These are phyloP conservation scores for Chaetura pelagica DNA, from an alignment of 2,113 vertebrate species.

Conservation along the genomic window DNA sequence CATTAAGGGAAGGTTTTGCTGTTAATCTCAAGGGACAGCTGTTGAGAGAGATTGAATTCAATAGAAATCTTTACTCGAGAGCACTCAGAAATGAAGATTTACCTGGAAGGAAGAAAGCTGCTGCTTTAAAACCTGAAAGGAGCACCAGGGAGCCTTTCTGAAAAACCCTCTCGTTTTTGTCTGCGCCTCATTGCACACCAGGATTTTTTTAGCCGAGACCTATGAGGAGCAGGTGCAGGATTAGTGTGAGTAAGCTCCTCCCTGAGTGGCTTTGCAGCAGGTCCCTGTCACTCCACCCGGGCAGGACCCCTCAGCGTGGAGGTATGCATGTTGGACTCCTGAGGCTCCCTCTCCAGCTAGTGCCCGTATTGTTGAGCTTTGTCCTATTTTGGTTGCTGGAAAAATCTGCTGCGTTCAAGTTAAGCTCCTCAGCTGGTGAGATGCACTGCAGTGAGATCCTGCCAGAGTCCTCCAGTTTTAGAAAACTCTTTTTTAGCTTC, in stretches of 20 bases:
- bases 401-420: conserved; percentile 26
- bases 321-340: conserved; percentile 16
- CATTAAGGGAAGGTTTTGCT: background rate
- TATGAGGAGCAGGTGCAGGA: conserved; percentile 71
- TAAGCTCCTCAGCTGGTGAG: conserved; percentile 45
- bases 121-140: background rate
- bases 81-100: background rate
- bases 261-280: conserved; percentile 34
- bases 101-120: background rate
- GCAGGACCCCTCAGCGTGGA: background rate
- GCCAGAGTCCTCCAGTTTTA: conserved; percentile 32
- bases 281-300: conserved; percentile 63
- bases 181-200: background rate
- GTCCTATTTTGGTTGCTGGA: conserved; percentile 47
- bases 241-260: background rate
- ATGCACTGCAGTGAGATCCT: conserved; percentile 3
- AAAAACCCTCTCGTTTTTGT: background rate
- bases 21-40: background rate
- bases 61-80: background rate
- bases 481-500: conserved; percentile 36
- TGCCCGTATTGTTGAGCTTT: conserved; percentile 18
- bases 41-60: background rate
- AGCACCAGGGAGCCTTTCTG: background rate
- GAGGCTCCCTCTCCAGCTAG: background rate
- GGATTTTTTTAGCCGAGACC: conserved; percentile 58